A percentile compares a stretch with the other conserved stretches of the same genome.
These are phyloP conservation scores for Scatophagus argus DNA, from an alignment of 2,113 vertebrate genomes.

Conservation along the genomic window DNA sequence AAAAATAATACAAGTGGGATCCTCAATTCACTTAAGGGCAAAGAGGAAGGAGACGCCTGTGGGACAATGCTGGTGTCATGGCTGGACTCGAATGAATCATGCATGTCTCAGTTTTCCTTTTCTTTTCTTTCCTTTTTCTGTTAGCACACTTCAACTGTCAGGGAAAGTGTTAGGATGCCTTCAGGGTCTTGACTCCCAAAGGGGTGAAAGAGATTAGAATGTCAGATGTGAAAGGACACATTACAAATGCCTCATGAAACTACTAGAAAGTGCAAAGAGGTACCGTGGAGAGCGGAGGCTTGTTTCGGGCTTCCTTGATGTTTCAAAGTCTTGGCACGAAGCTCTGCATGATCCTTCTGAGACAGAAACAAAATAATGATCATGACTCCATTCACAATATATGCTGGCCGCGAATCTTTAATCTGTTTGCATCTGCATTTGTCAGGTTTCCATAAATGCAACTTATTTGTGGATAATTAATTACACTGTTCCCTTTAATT, in stretches of 20 bases:
- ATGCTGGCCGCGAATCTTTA: conserved; percentile 15
- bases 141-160: conserved; percentile 63
- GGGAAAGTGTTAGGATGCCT: conserved; percentile 63
- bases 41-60: conserved; percentile 55
- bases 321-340: conserved; percentile 32
- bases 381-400: conserved; percentile 22
- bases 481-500: conserved; percentile 21
- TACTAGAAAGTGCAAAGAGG: conserved; percentile 24
- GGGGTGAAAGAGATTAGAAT: conserved; percentile 65
- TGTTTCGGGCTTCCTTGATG: conserved; percentile 24
- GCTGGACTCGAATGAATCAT: conserved; percentile 66
- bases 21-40: conserved; percentile 77
- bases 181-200: conserved; percentile 60
- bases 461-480: conserved; percentile 29
- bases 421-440: conserved; percentile 30
- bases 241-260: conserved; percentile 55
- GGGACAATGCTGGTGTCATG: conserved; percentile 67
- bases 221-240: conserved; percentile 64
- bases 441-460: conserved; percentile 20
- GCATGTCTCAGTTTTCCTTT: conserved; percentile 41
- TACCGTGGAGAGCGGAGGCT: neutral
- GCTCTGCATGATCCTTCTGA: conserved; percentile 4
- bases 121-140: conserved; percentile 38
- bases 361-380: neutral
- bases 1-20: conserved; percentile 79